Percentiles rank a stretch among this genome's conserved stretches.
phyloP scores from a whole-genome alignment of 2,888 invertebrate genomes.

The Trissolcus brochymenae region DNA sequence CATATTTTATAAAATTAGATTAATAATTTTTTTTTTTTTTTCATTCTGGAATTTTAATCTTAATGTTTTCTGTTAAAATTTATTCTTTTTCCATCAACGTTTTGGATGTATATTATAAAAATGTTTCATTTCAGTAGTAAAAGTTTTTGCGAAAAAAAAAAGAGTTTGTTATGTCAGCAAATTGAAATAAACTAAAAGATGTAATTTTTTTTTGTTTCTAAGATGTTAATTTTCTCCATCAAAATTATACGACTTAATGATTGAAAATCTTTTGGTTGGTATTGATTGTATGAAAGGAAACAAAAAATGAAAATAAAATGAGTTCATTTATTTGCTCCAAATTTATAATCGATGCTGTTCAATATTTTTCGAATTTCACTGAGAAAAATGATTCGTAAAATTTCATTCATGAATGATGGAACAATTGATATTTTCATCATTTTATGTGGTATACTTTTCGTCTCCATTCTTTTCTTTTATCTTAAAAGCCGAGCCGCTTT shows the following conservation, averaged over 20 bases:
- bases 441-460: constrained; percentile 15
- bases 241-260: too few relatives aligned
- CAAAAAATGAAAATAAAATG: too few relatives aligned
- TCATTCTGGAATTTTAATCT: constrained; percentile 8
- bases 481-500: constrained; percentile 43
- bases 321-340: too few relatives aligned
- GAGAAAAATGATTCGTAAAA: background rate
- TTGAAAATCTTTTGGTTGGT: too few relatives aligned
- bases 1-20: constrained; percentile 39
- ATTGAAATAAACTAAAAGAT: too few relatives aligned
- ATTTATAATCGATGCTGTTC: too few relatives aligned
- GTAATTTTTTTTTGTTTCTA: too few relatives aligned
- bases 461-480: constrained; percentile 44
- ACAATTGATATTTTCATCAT: constrained; percentile 29
- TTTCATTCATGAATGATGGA: background rate
- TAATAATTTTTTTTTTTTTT: constrained; percentile 34
- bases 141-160: background rate
- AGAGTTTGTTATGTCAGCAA: too few relatives aligned
- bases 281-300: too few relatives aligned
- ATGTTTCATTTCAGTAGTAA: constrained; percentile 7
- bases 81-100: background rate
- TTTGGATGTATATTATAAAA: background rate
- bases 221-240: too few relatives aligned
- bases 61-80: background rate
- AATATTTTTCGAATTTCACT: background rate